phyloP scores from a whole-genome alignment of 2,797 vertebrate genomes.

The Eurystomus glaucurus region DNA sequence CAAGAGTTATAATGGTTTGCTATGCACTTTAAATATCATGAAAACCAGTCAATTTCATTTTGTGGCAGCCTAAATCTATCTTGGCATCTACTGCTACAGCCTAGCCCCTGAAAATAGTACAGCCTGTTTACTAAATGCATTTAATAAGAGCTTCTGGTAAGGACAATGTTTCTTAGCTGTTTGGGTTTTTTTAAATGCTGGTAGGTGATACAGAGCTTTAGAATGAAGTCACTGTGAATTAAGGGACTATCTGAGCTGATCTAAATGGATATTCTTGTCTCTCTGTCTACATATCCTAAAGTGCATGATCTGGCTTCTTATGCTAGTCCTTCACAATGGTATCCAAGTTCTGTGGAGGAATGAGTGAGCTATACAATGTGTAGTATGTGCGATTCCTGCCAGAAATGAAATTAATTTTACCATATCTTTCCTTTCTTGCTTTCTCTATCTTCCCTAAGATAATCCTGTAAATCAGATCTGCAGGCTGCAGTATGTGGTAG shows the following conservation, averaged over 20 bases:
- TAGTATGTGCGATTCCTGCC: neutral
- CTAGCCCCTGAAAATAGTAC: neutral
- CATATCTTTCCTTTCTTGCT: neutral
- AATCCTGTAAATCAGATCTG: neutral
- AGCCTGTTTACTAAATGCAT: neutral
- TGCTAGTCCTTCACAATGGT: neutral
- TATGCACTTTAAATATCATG: slow-evolving; percentile 28
- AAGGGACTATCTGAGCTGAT: neutral
- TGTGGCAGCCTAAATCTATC: slow-evolving; percentile 47
- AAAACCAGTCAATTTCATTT: slow-evolving; percentile 56
- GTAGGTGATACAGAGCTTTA: neutral
- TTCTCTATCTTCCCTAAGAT: neutral
- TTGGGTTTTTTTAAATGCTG: neutral
- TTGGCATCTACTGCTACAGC: neutral
- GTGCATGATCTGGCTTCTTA: neutral
- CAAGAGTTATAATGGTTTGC: slow-evolving; percentile 29
- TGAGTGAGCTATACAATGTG: neutral
- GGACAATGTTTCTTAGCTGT: neutral
- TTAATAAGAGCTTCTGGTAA: neutral
- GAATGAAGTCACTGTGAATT: neutral
- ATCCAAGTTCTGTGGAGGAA: neutral
- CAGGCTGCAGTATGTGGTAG: neutral
- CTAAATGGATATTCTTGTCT: neutral
- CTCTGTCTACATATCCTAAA: neutral
- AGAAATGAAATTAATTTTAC: neutral